Evolutionary conservation across 2,888 invertebrate species (phyloP).

Genomic region (Anorthoa munda): DNA sequence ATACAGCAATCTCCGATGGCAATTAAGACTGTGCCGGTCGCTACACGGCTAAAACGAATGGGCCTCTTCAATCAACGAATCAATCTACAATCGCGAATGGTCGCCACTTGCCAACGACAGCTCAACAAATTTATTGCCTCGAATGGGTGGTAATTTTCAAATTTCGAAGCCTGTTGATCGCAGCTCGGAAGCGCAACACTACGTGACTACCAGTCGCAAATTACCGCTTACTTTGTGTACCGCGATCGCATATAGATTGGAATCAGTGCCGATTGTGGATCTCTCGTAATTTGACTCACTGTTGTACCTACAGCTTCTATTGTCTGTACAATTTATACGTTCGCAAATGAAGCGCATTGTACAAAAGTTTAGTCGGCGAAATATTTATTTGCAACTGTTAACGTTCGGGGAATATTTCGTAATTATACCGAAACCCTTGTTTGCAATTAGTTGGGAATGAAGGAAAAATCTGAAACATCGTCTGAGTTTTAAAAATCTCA

Average conservation of each 20-base stretch:
- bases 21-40: constrained; percentile 87
- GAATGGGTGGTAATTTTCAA: constrained; percentile 88
- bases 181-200: constrained; percentile 71
- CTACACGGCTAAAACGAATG: constrained; percentile 88
- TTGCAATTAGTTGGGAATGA: constrained; percentile 50
- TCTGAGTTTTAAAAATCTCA: constrained; percentile 48
- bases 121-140: constrained; percentile 88
- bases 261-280: constrained; percentile 66
- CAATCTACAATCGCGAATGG: constrained; percentile 89
- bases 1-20: constrained; percentile 87
- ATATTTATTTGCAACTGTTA: constrained; percentile 49
- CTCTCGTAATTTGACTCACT: constrained; percentile 62
- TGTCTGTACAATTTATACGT: constrained; percentile 59
- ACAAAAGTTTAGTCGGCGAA: constrained; percentile 51
- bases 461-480: constrained; percentile 51
- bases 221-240: constrained; percentile 73
- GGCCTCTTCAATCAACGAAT: constrained; percentile 90
- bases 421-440: constrained; percentile 45
- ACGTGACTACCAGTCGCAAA: constrained; percentile 69
- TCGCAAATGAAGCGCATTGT: constrained; percentile 60
- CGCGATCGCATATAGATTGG: constrained; percentile 66
- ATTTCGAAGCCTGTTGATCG: constrained; percentile 88
- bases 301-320: constrained; percentile 56
- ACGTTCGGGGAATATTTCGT: constrained; percentile 32
- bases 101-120: constrained; percentile 89